Base-by-base conservation (phyloP, 2,113 vertebrate genomes). In the Cyprinodon variegatus region DNA sequence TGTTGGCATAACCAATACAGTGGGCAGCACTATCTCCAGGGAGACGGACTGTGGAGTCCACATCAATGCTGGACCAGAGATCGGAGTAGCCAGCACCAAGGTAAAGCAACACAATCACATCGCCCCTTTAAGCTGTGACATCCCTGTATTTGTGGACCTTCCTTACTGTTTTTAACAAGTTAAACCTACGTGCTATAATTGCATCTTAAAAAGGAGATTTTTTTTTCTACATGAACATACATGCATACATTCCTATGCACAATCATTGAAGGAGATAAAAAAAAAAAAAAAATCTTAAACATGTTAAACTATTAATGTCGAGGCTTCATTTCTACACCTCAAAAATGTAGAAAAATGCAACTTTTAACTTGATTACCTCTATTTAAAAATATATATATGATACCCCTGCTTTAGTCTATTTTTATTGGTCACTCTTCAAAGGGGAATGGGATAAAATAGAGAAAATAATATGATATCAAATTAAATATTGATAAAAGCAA, bases 21-120 rank as follows among this genome's bases (percentile, higher is more conserved):
- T 99, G 1, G 97, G 98, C 87, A 99, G 97, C 90, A 98, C 98
- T 57, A 98, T 99, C 80, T 99, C 97, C 0, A 94, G 98, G 0
- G 98, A 99, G 92, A 99, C 98, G 0, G 98, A 99, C 77, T 99
- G 98, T 5, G 97, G 98, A 0, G 97, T 99, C 70, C 98, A 99
- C 70, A 99, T 99, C 93, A 99, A 99, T 0, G 98, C 98, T 0
- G 98, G 98, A 0, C 98, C 98, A 0, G 98, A 99, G 94, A 93
- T 99, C 0, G 98, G 98, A 2, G 98, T 99, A 59, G 98, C 98
- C 84, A 99, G 98, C 82, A 99, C 98, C 74, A 99, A 99, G 96
- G 98, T 98, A 72, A 91, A 81, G 12, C 72, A 41, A 37, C 9
- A 45, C 17, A 60, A 62, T 22, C 2, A 17, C 37, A 13, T 2